Evolutionary conservation across 2,797 vertebrate genomes (phyloP), one percentile per base, ranked within the genome.

Genomic region (Carapus acus): DNA sequence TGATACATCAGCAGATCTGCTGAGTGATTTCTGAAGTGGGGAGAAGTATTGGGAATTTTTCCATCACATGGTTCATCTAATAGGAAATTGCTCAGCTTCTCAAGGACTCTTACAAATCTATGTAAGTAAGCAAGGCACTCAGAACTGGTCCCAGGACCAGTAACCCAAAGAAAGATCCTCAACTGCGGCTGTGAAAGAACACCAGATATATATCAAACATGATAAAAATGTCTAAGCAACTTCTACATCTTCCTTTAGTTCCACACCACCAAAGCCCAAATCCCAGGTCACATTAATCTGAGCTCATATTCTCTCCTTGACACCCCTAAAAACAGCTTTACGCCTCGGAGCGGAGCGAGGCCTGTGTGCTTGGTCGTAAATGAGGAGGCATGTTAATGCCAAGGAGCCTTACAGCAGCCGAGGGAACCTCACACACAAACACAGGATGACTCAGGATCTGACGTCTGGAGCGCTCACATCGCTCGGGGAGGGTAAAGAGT

Each of bases 361-460:
- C 33, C 40, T 7, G 17, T 11, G 23, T 31, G 15, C 34, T 49
- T 17, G 58, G n/a, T 59, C 49, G 36, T 56, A 47, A 45, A 36
- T 13, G 17, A 53, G 27, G 45, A 54, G n/a, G 12, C 43, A 34
- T 45, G 62, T 41, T 64, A 60, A 59, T 44, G 60, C 17, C 8
- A 45, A 58, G 60, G 39, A 45, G n/a, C 47, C 54, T 19, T 17
- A 31, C 43, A 61, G 51, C 55, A 27, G 12, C 19, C 6, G 42
- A 27, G 46, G 39, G 55, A 65, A 65, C 40, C 21, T 20, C 14
- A 23, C 23, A 29, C 39, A 43, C 66, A 65, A 64, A 40, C 3
- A 37, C 47, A 47, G 15, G 2, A 54, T 58, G 55, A 77, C 13
- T 69, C 50, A 60, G 8, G 7, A 21, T 38, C 34, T 34, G 22